Base-by-base conservation (phyloP, 2,797 vertebrate genomes). In the Odontamblyopus lacepedii region DNA sequence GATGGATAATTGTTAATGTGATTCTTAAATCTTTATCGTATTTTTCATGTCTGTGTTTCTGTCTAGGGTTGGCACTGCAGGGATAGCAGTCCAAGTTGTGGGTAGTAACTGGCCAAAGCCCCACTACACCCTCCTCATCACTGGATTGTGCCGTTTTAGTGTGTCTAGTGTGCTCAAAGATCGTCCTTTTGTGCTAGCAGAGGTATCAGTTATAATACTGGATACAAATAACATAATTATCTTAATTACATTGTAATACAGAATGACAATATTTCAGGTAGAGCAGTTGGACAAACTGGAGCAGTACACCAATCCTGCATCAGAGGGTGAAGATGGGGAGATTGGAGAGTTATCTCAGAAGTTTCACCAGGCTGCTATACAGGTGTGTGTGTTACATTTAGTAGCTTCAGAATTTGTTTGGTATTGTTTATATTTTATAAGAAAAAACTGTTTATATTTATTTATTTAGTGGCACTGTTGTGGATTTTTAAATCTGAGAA, bases 71-170 rank as follows among this genome's bases (percentile, higher is more conserved):
- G 98, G 97, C 30, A 98, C 96, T 0, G 98, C 97, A 0, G 98
- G 96, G 0, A 85, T 99, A 73, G 96, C 95, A 0, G 94, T 99
- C 56, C 98, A 99, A 84, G 96, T 99, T 18, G 97, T 98, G 67
- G 98, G 98, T 27, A 99, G 98, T 83, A 99, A 99, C 88, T 99
- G 98, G 97, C 98, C 98, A 0, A 98, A 98, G 83, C 97, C 98
- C 0, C 98, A 98, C 89, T 99, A 97, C 69, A 99, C 96, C 0
- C 75, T 99, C 85, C 94, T 98, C 83, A 94, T 99, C 70, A 99
- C 97, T 0, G 98, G 98, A 44, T 80, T 99, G 15, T 99, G 98
- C 85, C 94, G 97, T 1, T 98, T 99, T 76, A 95, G 95, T 48
- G 94, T 98, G 57, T 77, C 92, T 4, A 90, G 93, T 85, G 75